Conservation (phyloP, 2,113 vertebrate species). For the Gymnarchus niloticus region DNA sequence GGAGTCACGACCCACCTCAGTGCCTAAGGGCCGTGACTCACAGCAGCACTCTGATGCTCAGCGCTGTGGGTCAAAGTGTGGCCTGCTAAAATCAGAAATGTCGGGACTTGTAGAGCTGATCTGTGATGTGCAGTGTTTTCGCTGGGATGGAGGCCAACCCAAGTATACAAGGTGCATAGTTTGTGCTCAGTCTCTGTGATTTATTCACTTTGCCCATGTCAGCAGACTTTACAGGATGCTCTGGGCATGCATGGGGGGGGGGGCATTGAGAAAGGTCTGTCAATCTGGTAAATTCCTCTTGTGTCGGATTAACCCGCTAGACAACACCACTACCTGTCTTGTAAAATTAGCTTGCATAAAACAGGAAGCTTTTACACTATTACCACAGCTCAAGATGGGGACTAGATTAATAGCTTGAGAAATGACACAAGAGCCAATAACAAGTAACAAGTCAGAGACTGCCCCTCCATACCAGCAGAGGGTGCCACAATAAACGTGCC, state of each 20-base stretch:
- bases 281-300: neutral
- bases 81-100: neutral
- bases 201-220: neutral
- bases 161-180: neutral
- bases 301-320: neutral
- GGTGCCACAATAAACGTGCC: neutral
- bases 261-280: neutral
- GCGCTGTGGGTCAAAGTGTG: neutral
- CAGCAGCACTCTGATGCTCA: neutral
- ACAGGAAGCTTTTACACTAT: neutral
- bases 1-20: neutral
- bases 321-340: neutral
- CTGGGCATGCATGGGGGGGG: neutral
- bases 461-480: neutral
- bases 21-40: neutral
- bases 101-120: neutral
- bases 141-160: neutral
- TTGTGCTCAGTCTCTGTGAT: neutral
- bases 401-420: neutral
- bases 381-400: neutral
- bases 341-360: neutral
- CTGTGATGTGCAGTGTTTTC: neutral
- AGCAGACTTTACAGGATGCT: neutral
- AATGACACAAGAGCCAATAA: neutral
- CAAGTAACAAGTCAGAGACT: neutral